Evolutionary conservation across 2,888 invertebrate species (phyloP), one percentile per base, ranked within the genome.

Genomic region (Leptopilina myrica): DNA sequence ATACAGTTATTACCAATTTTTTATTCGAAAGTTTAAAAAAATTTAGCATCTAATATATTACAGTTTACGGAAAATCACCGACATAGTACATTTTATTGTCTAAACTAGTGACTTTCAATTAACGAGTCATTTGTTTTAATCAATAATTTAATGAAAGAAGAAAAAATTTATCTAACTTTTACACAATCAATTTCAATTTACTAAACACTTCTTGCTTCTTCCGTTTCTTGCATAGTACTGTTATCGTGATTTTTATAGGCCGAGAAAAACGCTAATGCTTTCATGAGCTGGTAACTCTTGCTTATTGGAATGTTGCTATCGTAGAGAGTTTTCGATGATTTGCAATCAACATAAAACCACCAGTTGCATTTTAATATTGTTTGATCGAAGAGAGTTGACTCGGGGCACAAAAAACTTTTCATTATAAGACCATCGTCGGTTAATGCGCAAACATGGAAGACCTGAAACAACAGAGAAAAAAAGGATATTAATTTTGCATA

Each of bases 311-410:
- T 96, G 90, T 98, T 98, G 14, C 97, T 97, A 87, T 97, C 97
- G 90, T 97, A 98, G 43, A 97, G 93, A 83, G 94, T 94, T 86
- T 94, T 95, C 33, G 97, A 96, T 78, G 95, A 94, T 91, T 96
- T 96, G 92, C 98, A 98, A 90, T 97, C 97, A 0, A 97, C 97
- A 91, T 97, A 97, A 93, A 97, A 97, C 97, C 97, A 97, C 97
- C 97, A 97, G 91, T 97, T 97, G 92, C 98, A 98, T 90, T 97
- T 97, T 6, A 98, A 93, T 83, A 98, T 96, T 33, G 97, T 96
- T 91, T 97, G 97, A 89, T 98, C 97, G 92, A 98, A 98, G 77
- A 97, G 93, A 0, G 98, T 98, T 49, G 96, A 97, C 91, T 97
- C 97, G 0, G 97, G 97, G 89, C 97, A 98, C 67, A 97, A 93